phyloP scores from a whole-genome alignment of 2,113 vertebrate species.

The Oncorhynchus tshawytscha region DNA sequence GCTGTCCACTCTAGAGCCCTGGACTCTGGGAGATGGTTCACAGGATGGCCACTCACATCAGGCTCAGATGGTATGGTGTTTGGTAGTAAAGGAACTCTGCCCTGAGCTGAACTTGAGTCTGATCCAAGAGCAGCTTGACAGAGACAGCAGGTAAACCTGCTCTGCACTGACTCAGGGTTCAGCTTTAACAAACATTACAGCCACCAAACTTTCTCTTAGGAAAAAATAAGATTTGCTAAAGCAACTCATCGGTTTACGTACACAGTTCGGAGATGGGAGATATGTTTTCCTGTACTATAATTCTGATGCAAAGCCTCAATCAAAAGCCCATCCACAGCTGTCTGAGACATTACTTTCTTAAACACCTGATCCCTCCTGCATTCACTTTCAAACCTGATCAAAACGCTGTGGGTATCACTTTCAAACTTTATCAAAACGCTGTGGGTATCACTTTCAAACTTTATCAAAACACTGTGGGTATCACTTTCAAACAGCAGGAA shows the following conservation, averaged over 20 bases:
- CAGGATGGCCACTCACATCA: background rate
- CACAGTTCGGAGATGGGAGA: background rate
- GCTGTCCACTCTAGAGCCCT: background rate
- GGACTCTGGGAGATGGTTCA: background rate
- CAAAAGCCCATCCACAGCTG: conserved; percentile 45
- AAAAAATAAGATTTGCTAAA: background rate
- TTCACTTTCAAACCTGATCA: conserved; percentile 60
- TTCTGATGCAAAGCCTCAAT: background rate
- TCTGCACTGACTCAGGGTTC: conserved; percentile 19
- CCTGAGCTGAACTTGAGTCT: background rate
- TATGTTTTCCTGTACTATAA: background rate
- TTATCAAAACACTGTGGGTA: conserved; percentile 36
- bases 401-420: conserved; percentile 17
- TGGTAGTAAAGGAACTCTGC: background rate
- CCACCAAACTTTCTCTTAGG: background rate
- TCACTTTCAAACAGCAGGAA: background rate
- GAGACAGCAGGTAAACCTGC: background rate
- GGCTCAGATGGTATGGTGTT: background rate
- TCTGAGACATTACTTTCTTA: conserved; percentile 39
- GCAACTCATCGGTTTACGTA: background rate
- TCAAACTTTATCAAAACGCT: background rate
- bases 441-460: conserved; percentile 41
- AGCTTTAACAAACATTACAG: conserved; percentile 22
- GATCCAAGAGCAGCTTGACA: conserved; percentile 21
- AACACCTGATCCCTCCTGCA: conserved; percentile 48